phyloP scores from a whole-genome alignment of 2,797 vertebrate genomes.

The Micropoecilia bifurca region DNA sequence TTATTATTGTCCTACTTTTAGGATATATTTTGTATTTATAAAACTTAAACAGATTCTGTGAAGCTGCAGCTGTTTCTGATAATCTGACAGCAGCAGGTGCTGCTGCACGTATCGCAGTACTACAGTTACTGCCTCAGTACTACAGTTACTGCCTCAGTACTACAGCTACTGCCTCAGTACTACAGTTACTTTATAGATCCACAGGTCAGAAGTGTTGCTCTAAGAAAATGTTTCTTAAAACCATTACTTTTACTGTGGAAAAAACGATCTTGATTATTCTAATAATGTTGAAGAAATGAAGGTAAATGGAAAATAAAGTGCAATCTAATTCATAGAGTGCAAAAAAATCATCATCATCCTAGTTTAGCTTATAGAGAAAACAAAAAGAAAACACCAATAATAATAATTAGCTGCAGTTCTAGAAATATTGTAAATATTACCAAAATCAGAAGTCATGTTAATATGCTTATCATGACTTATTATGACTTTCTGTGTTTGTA shows the following conservation, averaged over 20 bases:
- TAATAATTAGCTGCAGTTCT: neutral
- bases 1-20: neutral
- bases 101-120: neutral
- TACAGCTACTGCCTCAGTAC: neutral
- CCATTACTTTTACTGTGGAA: neutral
- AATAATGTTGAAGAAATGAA: neutral
- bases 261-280: neutral
- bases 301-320: neutral
- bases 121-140: neutral
- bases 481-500: neutral
- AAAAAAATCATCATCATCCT: neutral
- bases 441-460: neutral
- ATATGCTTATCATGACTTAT: neutral
- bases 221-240: neutral
- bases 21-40: neutral
- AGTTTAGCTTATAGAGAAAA: neutral
- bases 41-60: neutral
- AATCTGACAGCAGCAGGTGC: neutral
- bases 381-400: neutral
- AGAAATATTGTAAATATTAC: neutral
- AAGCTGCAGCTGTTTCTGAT: neutral
- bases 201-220: neutral
- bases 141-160: neutral
- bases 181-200: neutral
- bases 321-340: neutral